These are phyloP conservation scores for Xestia ashworthii DNA, from an alignment of 2,888 invertebrate species.

Conservation along the genomic window DNA sequence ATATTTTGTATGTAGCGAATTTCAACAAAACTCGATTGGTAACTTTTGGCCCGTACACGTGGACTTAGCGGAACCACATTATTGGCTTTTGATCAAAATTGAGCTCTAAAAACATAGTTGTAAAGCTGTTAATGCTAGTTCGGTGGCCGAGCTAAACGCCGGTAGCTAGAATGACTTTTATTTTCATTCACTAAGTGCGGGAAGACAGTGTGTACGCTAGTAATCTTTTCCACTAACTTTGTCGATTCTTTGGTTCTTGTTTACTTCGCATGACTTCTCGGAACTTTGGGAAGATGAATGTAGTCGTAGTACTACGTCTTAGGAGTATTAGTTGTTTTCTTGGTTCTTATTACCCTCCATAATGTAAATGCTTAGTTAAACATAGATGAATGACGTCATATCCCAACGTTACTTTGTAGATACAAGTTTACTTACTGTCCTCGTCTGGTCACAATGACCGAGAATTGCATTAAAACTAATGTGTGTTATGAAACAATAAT, in stretches of 20 bases:
- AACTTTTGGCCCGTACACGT: constrained; percentile 58
- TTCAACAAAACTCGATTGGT: constrained; percentile 64
- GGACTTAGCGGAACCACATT: constrained; percentile 49
- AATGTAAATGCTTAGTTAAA: constrained; percentile 3
- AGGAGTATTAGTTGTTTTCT: constrained; percentile 16
- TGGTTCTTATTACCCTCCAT: neutral
- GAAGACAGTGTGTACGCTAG: constrained; percentile 59
- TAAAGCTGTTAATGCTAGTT: constrained; percentile 48
- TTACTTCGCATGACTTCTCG: constrained; percentile 36
- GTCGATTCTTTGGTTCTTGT: constrained; percentile 45
- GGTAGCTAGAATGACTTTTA: constrained; percentile 63
- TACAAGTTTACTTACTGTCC: constrained; percentile 42
- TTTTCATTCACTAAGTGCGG: constrained; percentile 64
- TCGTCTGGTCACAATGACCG: constrained; percentile 48
- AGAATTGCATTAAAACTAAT: constrained; percentile 57
- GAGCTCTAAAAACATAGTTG: constrained; percentile 36
- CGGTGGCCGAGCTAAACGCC: constrained; percentile 39
- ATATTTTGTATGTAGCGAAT: constrained; percentile 61
- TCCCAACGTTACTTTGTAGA: constrained; percentile 20
- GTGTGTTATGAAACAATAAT: constrained; percentile 54
- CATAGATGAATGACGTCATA: constrained; percentile 36
- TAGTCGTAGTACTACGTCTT: constrained; percentile 12
- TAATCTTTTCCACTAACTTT: constrained; percentile 64
- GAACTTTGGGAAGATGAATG: constrained; percentile 26
- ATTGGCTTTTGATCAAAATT: constrained; percentile 53